Conservation (phyloP, 1,140 invertebrate genomes). For the Anagrus nilaparvatae region DNA sequence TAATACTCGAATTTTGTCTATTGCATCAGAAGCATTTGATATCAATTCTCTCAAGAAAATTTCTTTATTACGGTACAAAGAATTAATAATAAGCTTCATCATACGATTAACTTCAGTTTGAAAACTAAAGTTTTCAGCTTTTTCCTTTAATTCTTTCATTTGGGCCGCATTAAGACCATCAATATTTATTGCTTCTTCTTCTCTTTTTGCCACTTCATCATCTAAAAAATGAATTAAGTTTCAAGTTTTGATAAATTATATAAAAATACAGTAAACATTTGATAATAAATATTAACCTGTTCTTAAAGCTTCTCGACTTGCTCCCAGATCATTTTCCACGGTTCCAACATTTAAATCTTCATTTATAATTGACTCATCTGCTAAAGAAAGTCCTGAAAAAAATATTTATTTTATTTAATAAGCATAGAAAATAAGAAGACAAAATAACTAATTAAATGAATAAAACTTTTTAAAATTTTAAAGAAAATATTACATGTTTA, state of each 20-base stretch:
- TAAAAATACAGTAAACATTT: not conserved
- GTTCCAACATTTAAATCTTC: conserved; percentile 42
- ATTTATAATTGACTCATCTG: conserved; percentile 30
- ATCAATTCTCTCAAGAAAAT: conserved; percentile 96
- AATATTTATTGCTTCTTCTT: conserved; percentile 94
- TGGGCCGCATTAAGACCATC: conserved; percentile 93
- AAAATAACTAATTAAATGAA: no score
- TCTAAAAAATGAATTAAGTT: conserved; percentile 41
- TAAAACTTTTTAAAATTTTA: no score
- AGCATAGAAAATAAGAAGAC: no score
- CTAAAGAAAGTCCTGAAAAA: conserved; percentile 28
- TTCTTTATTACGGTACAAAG: conserved; percentile 96
- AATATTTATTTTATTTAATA: no score
- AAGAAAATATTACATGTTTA: no score
- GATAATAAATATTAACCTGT: conserved; percentile 52
- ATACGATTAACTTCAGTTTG: conserved; percentile 97
- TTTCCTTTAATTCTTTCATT: conserved; percentile 82
- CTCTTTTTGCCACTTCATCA: conserved; percentile 68
- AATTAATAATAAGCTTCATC: conserved; percentile 99
- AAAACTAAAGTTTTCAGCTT: conserved; percentile 88
- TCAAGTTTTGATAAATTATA: not conserved
- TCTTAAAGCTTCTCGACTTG: conserved; percentile 69
- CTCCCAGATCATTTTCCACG: conserved; percentile 66
- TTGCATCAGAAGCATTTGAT: conserved; percentile 91
- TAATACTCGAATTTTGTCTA: conserved; percentile 90